Conservation (phyloP, 1,140 invertebrate species). For the Neodiprion virginianus region DNA sequence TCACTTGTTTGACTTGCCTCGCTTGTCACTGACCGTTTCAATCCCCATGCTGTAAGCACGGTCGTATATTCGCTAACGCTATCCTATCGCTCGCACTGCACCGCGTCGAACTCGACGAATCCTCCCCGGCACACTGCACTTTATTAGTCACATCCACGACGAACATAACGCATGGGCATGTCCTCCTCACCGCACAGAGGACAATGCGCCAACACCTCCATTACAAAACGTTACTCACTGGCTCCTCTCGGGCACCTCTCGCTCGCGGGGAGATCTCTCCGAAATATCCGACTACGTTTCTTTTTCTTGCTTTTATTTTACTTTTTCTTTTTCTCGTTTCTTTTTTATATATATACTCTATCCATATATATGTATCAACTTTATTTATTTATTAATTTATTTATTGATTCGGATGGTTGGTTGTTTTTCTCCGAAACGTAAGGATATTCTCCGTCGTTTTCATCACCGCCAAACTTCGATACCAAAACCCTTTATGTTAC, state of each 20-base stretch:
- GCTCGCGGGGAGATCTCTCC: background rate
- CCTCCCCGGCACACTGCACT: too few species aligned
- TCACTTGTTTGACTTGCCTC: background rate
- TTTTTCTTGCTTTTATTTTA: background rate
- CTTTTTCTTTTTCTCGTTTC: background rate
- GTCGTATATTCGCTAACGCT: background rate
- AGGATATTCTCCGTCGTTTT: too few species aligned
- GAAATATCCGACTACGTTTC: background rate
- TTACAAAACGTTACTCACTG: background rate
- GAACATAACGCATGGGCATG: conserved; percentile 6
- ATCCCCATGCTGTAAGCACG: background rate
- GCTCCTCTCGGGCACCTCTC: background rate
- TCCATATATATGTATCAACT: background rate
- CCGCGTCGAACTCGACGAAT: too few species aligned
- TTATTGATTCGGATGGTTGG: too few species aligned
- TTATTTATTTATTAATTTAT: background rate
- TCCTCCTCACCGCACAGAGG: conserved; percentile 6
- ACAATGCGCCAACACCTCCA: conserved; percentile 6
- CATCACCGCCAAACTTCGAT: too few species aligned
- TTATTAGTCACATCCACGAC: conserved; percentile 1
- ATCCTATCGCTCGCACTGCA: too few species aligned
- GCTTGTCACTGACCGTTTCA: background rate
- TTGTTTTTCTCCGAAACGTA: too few species aligned
- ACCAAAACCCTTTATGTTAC: too few species aligned
- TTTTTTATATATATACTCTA: background rate